These are phyloP conservation scores for Brachionus manjavacas DNA, from an alignment of 1,140 invertebrate species.

Conservation along the genomic window DNA sequence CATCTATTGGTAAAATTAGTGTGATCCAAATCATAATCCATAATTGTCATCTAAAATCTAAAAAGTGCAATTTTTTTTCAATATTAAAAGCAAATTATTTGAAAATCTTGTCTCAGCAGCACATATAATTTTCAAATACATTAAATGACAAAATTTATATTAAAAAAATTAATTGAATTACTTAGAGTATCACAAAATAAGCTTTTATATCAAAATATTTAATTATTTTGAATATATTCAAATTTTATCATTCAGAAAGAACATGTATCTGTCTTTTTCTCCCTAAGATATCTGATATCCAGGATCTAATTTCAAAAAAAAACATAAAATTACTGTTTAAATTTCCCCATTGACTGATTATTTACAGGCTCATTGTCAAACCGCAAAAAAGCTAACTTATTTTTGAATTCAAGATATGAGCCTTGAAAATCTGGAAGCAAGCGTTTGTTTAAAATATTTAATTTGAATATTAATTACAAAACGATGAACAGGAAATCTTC, in stretches of 20 bases:
- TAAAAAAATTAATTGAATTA: conserved; percentile 3
- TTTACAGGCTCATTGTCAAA: neutral
- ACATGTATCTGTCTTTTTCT: neutral
- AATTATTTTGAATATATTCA: neutral
- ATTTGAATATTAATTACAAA: neutral
- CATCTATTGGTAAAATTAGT: neutral
- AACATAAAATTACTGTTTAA: neutral
- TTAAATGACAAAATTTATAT: conserved; percentile 5
- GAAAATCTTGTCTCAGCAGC: neutral
- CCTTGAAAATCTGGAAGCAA: neutral
- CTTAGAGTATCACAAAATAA: conserved; percentile 1
- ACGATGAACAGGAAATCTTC: neutral
- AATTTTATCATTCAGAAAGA: neutral
- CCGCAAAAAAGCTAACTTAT: neutral
- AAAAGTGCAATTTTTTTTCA: neutral
- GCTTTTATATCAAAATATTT: neutral
- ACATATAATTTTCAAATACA: neutral
- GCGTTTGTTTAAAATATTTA: neutral
- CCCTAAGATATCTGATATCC: neutral
- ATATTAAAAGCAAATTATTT: neutral
- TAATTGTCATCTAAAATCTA: neutral
- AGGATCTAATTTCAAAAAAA: neutral
- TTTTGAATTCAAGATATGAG: neutral
- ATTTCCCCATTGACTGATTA: neutral
- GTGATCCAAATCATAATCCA: neutral